phyloP scores from a whole-genome alignment of 2,888 invertebrate species.

The Chelonus formosanus region DNA sequence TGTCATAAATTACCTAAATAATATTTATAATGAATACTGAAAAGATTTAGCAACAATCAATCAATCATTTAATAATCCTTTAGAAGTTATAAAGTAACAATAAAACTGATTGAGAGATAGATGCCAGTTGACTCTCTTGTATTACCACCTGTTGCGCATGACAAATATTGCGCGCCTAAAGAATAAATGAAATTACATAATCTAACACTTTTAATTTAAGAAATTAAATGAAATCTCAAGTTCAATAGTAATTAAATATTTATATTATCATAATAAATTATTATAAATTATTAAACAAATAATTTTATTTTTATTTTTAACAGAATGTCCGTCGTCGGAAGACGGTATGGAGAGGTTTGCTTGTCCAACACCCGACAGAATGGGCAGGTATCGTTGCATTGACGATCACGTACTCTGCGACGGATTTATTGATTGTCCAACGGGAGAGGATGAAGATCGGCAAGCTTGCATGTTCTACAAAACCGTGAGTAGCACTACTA shows the following conservation, averaged over 20 bases:
- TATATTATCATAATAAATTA: not conserved
- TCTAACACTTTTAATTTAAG: not conserved
- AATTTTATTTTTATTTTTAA: conserved; percentile 52
- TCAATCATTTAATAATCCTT: too few relatives aligned
- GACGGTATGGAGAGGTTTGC: conserved; percentile 96
- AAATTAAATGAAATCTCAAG: not conserved
- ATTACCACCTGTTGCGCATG: conserved; percentile 25
- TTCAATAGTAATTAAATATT: not conserved
- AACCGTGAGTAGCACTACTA: conserved; percentile 75
- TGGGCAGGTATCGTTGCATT: conserved; percentile 93
- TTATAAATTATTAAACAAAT: not conserved
- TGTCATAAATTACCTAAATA: too few relatives aligned
- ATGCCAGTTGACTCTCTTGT: not conserved
- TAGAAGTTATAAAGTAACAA: not conserved
- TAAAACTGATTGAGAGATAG: conserved; percentile 14
- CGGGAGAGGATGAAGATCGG: conserved; percentile 91
- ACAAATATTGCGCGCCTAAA: conserved; percentile 19
- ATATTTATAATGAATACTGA: too few relatives aligned
- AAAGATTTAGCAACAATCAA: too few relatives aligned
- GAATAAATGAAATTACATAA: not conserved
- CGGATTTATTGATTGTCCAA: conserved; percentile 93
- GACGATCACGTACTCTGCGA: conserved; percentile 95
- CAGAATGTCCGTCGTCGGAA: conserved; percentile 91
- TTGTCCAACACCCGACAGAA: conserved; percentile 89
- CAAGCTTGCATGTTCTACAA: conserved; percentile 97